Percentiles rank a stretch among this genome's conserved stretches.
Evolutionary conservation across 2,888 invertebrate genomes (phyloP).

Genomic region (Arge pagana): DNA sequence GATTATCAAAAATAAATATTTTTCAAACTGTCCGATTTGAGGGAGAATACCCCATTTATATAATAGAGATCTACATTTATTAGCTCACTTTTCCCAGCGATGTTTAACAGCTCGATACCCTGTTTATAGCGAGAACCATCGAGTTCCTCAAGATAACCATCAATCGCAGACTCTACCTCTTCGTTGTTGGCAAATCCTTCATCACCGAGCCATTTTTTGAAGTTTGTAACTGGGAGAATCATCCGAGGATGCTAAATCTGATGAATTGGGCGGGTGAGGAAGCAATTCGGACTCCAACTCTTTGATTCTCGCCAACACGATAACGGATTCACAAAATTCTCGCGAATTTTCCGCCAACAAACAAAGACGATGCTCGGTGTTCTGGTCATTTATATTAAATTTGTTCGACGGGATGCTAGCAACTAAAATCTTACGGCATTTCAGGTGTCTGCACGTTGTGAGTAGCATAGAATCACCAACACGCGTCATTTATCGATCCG

Average conservation of each 20-base stretch:
- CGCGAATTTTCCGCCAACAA: no score
- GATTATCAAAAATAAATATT: no score
- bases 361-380: no score
- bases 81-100: slow-evolving; percentile 28
- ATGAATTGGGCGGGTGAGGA: slow-evolving; percentile 26
- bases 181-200: slow-evolving; percentile 29
- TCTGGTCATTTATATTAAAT: no score
- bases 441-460: no score
- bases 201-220: slow-evolving; percentile 26
- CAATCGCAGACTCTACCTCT: slow-evolving; percentile 25
- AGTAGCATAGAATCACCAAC: slow-evolving; percentile 11
- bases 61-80: no score
- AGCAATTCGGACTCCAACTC: slow-evolving; percentile 27
- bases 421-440: no score
- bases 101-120: slow-evolving; percentile 27
- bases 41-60: no score
- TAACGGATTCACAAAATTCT: no score
- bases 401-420: slow-evolving; percentile 1
- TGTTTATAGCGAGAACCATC: slow-evolving; percentile 28
- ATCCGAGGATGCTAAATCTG: slow-evolving; percentile 27
- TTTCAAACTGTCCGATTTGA: no score
- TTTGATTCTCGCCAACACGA: slow-evolving; percentile 24
- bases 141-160: slow-evolving; percentile 29
- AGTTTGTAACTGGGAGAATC: slow-evolving; percentile 23
- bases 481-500: slow-evolving; percentile 34